Percentiles rank a stretch among this genome's conserved stretches.
phyloP scores from a whole-genome alignment of 2,888 invertebrate genomes.

The Mythimna albipuncta region DNA sequence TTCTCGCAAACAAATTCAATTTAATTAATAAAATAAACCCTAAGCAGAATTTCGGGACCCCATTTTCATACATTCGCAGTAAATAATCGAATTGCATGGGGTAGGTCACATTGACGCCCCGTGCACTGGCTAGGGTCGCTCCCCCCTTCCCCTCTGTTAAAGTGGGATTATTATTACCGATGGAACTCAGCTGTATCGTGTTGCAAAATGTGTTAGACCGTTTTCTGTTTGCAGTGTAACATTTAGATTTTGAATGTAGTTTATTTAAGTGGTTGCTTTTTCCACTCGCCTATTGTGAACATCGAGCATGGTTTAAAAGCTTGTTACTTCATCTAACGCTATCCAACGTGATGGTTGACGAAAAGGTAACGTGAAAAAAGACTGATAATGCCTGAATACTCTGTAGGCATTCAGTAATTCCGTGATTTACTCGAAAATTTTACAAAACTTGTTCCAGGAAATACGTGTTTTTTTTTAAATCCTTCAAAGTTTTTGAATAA shows the following conservation, averaged over 20 bases:
- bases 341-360: no score
- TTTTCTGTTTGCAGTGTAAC: neutral
- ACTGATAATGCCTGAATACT: no score
- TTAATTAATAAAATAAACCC: constrained; percentile 1
- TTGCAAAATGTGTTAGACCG: constrained; percentile 5
- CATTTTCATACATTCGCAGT: constrained; percentile 2
- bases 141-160: constrained; percentile 21
- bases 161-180: constrained; percentile 42
- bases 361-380: no score
- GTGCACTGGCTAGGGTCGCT: constrained; percentile 27
- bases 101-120: constrained; percentile 19
- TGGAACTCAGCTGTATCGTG: neutral
- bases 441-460: no score
- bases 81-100: constrained; percentile 28
- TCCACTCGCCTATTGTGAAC: no score
- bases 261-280: no score
- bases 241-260: constrained; percentile 13
- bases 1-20: neutral
- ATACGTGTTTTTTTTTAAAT: no score
- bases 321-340: no score
- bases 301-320: no score
- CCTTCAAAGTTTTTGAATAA: no score
- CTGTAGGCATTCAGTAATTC: no score
- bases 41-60: neutral
- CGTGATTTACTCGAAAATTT: no score